Percentiles rank a stretch among this genome's conserved stretches.
Evolutionary conservation across 2,113 vertebrate species (phyloP).

Genomic region (Ia io): DNA sequence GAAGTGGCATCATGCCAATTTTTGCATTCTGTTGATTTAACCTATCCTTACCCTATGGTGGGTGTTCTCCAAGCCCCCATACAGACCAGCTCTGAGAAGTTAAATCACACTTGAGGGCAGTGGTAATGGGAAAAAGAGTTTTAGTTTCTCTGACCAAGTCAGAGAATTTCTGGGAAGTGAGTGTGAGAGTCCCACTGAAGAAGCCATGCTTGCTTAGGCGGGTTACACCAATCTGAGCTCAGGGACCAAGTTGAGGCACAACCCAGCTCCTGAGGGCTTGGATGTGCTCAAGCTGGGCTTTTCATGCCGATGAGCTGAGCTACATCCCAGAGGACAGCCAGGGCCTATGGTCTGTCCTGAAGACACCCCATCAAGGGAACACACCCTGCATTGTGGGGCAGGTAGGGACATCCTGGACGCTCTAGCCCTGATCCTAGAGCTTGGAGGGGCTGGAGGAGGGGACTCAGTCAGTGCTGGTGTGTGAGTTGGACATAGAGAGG

Average conservation of each 20-base stretch:
- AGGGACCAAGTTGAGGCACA: not conserved
- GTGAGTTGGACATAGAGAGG: not conserved
- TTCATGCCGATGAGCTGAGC: fast-evolving
- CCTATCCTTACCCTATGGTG: not conserved
- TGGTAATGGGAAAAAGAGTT: not conserved
- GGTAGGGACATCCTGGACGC: not conserved
- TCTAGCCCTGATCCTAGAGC: not conserved
- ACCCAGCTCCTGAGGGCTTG: not conserved
- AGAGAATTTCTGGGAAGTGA: not conserved
- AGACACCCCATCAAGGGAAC: not conserved
- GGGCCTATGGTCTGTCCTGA: too few relatives aligned
- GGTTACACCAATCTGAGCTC: not conserved
- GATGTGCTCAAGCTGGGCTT: not conserved
- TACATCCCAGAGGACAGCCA: not conserved
- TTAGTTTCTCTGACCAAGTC: not conserved
- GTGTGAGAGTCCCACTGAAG: not conserved
- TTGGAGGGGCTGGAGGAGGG: not conserved
- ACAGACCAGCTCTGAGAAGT: not conserved
- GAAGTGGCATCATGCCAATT: not conserved
- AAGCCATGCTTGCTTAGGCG: not conserved
- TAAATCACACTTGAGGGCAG: not conserved
- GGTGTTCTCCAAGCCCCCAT: not conserved
- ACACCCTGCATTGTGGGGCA: not conserved
- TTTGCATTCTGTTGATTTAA: not conserved
- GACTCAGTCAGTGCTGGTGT: not conserved